These are phyloP conservation scores for Cephalotes varians DNA, from an alignment of 2,888 invertebrate species.

Conservation along the genomic window DNA sequence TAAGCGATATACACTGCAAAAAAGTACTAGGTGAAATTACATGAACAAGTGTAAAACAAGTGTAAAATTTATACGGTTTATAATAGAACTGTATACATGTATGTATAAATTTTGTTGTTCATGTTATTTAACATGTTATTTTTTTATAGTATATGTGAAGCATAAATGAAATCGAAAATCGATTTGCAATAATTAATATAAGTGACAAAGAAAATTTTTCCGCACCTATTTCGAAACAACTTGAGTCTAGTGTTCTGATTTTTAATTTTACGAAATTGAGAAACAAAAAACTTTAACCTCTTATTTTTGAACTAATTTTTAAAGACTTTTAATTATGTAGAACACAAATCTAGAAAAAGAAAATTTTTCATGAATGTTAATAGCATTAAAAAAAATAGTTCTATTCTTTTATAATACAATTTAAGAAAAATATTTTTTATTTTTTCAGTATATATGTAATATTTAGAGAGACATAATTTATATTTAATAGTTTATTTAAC, in stretches of 20 bases:
- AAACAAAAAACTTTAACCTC: neutral
- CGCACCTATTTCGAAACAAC: neutral
- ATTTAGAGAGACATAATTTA: slow-evolving; percentile 24
- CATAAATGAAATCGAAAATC: slow-evolving; percentile 17
- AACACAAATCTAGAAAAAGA: neutral
- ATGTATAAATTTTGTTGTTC: neutral
- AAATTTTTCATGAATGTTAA: neutral
- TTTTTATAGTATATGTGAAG: neutral
- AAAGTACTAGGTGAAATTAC: neutral
- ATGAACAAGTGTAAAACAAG: neutral
- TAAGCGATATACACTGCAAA: neutral
- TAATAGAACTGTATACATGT: neutral
- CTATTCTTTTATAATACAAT: neutral
- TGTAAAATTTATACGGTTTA: slow-evolving; percentile 6
- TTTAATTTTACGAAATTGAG: neutral
- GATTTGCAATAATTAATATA: neutral
- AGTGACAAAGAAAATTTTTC: neutral
- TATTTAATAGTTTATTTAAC: neutral
- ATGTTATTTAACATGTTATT: neutral
- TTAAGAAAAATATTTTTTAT: neutral
- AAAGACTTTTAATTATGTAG: neutral
- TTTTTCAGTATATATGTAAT: neutral
- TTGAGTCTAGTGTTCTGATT: neutral
- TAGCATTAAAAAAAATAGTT: neutral
- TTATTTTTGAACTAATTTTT: slow-evolving; percentile 21